Evolutionary conservation across 1,140 invertebrate species (phyloP).

Genomic region (Eubasilissa regina): DNA sequence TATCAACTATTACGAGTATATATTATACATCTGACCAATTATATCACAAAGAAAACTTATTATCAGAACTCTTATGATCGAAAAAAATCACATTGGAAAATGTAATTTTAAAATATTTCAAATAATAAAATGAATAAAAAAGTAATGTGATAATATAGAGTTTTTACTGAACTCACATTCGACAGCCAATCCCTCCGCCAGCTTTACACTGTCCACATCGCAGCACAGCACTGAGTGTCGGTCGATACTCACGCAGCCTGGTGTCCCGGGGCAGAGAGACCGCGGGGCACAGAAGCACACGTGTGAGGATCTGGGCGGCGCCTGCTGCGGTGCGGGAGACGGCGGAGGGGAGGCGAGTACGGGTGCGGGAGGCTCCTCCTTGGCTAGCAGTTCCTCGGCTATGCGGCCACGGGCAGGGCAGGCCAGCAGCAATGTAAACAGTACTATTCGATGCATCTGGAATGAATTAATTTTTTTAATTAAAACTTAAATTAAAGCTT

Average conservation of each 20-base stretch:
- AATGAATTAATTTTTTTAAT: neutral
- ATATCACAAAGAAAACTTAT: too few species aligned
- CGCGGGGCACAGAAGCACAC: slow-evolving; percentile 67
- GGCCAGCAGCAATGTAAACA: slow-evolving; percentile 10
- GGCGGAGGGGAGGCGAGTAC: neutral
- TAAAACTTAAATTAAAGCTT: too few species aligned
- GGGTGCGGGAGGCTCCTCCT: slow-evolving; percentile 39
- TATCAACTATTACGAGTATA: too few species aligned
- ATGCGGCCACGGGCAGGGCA: slow-evolving; percentile 10
- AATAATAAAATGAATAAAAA: too few species aligned
- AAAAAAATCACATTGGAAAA: too few species aligned
- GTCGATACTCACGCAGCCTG: slow-evolving; percentile 62
- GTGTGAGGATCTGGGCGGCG: slow-evolving; percentile 61
- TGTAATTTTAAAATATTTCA: too few species aligned
- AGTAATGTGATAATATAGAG: too few species aligned
- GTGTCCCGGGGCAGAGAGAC: slow-evolving; percentile 63
- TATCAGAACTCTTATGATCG: too few species aligned
- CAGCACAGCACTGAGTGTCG: slow-evolving; percentile 67
- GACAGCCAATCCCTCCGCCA: slow-evolving; percentile 64
- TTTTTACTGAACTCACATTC: slow-evolving; percentile 60
- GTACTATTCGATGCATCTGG: slow-evolving; percentile 22
- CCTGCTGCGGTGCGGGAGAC: slow-evolving; percentile 43
- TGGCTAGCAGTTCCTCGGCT: slow-evolving; percentile 50
- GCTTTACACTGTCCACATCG: slow-evolving; percentile 65
- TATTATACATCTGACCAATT: too few species aligned